Base-by-base conservation (phyloP, 2,113 vertebrate species). In the Crocuta crocuta region DNA sequence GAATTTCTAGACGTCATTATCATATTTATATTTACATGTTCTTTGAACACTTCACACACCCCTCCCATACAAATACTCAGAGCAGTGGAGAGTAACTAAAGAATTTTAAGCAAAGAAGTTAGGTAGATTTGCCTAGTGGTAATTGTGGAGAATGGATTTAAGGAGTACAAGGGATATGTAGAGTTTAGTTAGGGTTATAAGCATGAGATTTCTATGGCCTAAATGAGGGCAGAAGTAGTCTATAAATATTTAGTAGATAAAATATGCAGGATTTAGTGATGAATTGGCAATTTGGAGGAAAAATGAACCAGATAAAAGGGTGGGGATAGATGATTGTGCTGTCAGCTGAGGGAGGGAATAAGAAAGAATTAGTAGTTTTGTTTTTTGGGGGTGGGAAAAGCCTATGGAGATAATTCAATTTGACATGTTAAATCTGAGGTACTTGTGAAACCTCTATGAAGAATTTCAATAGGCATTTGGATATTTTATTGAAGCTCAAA, bases 101-200 rank as follows among this genome's bases (percentile, higher is more conserved):
- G 26, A 71, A 82, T 74, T 97, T 45, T 80, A 84, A 89, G 53
- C 28, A 78, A 74, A 76, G 26, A 93, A 68, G 48, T 74, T 73
- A 35, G 65, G 65, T 76, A 79, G 19, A 86, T 87, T 91, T 87
- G 24, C 45, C 7, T 53, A 63, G 11, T 58, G 68, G 39, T 61
- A 87, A 94, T 73, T 76, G 35, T 94, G 58, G 45, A 87, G 76
- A 82, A 82, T 92, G 61, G 35, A 61, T 88, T 82, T 88, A 86
- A 91, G 61, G 50, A 76, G 24, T 61, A 82, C 0, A 24, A 55
- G 19, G 43, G 23, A 71, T 48, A 3, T 28, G 10, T 73, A 70
- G 78, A n/a, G 68, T 89, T 96, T 93, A 90, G 26, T 85, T 80
- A 79, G 26, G 48, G 43, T 31, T 84, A n/a, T 80, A 43, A 35